A percentile compares a stretch with the other conserved stretches of the same genome.
Conservation (phyloP, 2,797 vertebrate species). For the Siniperca obscura region DNA sequence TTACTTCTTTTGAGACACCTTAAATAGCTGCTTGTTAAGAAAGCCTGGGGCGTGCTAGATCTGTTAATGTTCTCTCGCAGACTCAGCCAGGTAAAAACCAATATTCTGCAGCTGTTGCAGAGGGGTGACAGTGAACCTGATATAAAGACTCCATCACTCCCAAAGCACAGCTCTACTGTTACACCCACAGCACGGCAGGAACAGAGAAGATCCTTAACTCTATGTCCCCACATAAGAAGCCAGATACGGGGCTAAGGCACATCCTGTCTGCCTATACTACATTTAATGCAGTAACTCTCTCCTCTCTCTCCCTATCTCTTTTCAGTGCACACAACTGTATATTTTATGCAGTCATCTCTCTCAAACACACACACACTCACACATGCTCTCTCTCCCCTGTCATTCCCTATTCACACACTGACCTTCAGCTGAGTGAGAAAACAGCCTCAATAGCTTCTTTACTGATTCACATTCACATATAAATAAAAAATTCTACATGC, state of each 20-base stretch:
- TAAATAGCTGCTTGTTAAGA: conserved; percentile 26
- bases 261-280: conserved; percentile 36
- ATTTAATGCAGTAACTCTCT: conserved; percentile 47
- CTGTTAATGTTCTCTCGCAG: conserved; percentile 18
- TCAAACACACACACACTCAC: conserved; percentile 1
- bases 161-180: conserved; percentile 47
- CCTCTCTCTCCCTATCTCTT: neutral
- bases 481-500: conserved; percentile 43
- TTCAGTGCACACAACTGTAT: conserved; percentile 39
- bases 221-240: conserved; percentile 60
- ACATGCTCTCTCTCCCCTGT: conserved; percentile 19
- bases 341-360: conserved; percentile 62
- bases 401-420: conserved; percentile 62
- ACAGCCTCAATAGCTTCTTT: conserved; percentile 59
- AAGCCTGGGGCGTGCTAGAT: neutral
- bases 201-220: conserved; percentile 42
- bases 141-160: conserved; percentile 50
- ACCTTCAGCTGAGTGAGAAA: conserved; percentile 76
- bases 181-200: conserved; percentile 28
- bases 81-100: conserved; percentile 52
- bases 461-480: conserved; percentile 59
- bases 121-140: conserved; percentile 45
- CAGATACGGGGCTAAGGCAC: conserved; percentile 47
- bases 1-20: conserved; percentile 9
- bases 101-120: conserved; percentile 65